A percentile compares a stretch with the other conserved stretches of the same genome.
phyloP scores from a whole-genome alignment of 2,797 vertebrate species.

The Crocidura indochinensis region DNA sequence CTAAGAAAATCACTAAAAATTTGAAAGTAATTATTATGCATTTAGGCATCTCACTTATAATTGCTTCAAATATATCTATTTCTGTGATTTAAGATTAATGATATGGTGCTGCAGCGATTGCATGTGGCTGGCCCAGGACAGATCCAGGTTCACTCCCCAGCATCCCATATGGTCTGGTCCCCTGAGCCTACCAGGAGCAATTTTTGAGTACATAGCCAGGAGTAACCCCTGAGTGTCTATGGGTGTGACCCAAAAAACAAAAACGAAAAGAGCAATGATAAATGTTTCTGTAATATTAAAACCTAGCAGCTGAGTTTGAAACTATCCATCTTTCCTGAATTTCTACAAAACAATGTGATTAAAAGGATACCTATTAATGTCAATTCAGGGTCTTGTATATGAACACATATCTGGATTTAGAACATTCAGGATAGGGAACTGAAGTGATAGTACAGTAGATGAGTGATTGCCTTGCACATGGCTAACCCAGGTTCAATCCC shows the following conservation, averaged over 20 bases:
- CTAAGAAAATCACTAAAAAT: constrained; percentile 66
- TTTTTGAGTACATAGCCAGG: too few species aligned
- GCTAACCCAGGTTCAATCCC: too few species aligned
- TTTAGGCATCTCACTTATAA: constrained; percentile 31
- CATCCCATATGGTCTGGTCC: too few species aligned
- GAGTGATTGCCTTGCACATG: too few species aligned
- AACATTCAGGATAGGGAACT: constrained; percentile 2
- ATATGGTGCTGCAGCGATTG: background rate
- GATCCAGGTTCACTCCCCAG: too few species aligned
- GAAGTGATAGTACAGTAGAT: too few species aligned
- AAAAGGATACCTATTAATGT: constrained; percentile 44
- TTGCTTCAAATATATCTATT: constrained; percentile 72
- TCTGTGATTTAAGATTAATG: constrained; percentile 74
- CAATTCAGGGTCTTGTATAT: constrained; percentile 44
- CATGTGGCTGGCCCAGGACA: too few species aligned
- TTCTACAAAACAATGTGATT: constrained; percentile 63
- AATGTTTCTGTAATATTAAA: background rate
- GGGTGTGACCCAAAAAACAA: too few species aligned
- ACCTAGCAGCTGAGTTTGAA: constrained; percentile 7
- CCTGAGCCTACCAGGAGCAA: too few species aligned
- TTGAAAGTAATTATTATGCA: constrained; percentile 42
- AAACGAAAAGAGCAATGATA: too few species aligned
- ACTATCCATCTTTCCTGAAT: constrained; percentile 21
- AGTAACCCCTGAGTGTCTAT: too few species aligned
- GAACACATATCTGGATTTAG: constrained; percentile 53